Conservation (phyloP, 2,797 vertebrate species). For the Enteromius argenteus region DNA sequence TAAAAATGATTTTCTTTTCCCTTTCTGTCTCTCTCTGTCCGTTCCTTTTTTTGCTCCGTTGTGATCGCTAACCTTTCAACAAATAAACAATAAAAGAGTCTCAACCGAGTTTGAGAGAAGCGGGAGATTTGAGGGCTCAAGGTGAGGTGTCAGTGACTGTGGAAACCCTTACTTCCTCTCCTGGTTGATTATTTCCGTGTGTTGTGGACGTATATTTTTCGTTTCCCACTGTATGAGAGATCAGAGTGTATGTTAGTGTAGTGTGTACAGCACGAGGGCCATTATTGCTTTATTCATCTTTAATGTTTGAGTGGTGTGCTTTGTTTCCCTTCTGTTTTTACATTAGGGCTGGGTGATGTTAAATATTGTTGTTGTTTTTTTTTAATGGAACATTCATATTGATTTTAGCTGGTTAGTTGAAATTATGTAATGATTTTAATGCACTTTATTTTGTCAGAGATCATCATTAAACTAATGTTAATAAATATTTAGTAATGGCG, state of each 20-base stretch:
- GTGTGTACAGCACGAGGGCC: neutral
- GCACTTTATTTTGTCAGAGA: neutral
- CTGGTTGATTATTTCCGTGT: neutral
- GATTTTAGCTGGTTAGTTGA: neutral
- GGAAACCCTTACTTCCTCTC: slow-evolving; percentile 15
- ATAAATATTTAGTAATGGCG: neutral
- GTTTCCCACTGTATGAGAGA: neutral
- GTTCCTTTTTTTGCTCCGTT: slow-evolving; percentile 77
- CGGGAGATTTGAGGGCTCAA: slow-evolving; percentile 99
- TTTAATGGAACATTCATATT: neutral
- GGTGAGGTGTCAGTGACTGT: slow-evolving; percentile 83
- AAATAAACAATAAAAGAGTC: slow-evolving; percentile 82
- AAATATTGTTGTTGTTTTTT: neutral
- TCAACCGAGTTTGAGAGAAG: slow-evolving; percentile 99
- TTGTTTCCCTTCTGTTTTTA: neutral
- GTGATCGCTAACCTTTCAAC: slow-evolving; percentile 46
- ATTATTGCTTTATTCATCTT: slow-evolving; percentile 5
- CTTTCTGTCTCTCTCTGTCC: slow-evolving; percentile 69
- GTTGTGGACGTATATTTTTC: neutral
- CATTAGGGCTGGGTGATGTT: neutral
- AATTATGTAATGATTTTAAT: neutral
- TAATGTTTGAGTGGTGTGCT: neutral
- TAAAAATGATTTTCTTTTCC: slow-evolving; percentile 78
- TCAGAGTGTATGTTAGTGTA: slow-evolving; percentile 22
- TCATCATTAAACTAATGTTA: neutral